Evolutionary conservation across 2,888 invertebrate genomes (phyloP), one percentile per base, ranked within the genome.

Genomic region (Dryocosmus kuriphilus): DNA sequence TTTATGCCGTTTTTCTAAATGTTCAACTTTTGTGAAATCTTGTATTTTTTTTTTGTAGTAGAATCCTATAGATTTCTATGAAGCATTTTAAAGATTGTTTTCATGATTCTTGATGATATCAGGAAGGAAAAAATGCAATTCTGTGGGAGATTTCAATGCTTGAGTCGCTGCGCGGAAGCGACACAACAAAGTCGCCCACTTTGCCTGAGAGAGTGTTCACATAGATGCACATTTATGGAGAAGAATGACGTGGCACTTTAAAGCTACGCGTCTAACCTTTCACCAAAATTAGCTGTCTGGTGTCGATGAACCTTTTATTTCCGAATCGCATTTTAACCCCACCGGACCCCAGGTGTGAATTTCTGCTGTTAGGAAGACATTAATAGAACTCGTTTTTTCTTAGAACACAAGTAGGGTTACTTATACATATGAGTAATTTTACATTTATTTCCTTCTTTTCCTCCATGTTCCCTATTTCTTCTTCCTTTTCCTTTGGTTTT

Each of bases 261-360:
- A 78, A 81, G 38, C 16, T 38, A 65, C 24, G 24, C 16, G 65
- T 38, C 65, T 65, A 82, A 81, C 83, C 82, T 81, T 81, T 79
- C 67, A 82, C 83, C 82, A 85, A 83, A 87, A 86, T 84, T 80
- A 79, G 78, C 75, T 77, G 73, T 38, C 22, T 75, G 63, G 74
- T 80, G 86, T 86, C 85, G 82, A 87, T 80, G 87, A 87, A 88
- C 88, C 76, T 79, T 79, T 62, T 46, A 67, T 67, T 71, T 76
- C 35, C 55, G 41, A 62, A 76, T 76, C 67, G 41, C 67, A 27
- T 24, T 5, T 14, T 27, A 22, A 38, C 14, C 27, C 22, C 27
- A 67, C 14, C 6, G n/a, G 35, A 35, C 35, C 35, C 19, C 63
- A 63, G 63, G 63, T 63, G 63, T 63, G 32, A 63, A 35, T 38